Base-by-base conservation (phyloP, 2,888 invertebrate species). In the Cyrtodaria siliqua region DNA sequence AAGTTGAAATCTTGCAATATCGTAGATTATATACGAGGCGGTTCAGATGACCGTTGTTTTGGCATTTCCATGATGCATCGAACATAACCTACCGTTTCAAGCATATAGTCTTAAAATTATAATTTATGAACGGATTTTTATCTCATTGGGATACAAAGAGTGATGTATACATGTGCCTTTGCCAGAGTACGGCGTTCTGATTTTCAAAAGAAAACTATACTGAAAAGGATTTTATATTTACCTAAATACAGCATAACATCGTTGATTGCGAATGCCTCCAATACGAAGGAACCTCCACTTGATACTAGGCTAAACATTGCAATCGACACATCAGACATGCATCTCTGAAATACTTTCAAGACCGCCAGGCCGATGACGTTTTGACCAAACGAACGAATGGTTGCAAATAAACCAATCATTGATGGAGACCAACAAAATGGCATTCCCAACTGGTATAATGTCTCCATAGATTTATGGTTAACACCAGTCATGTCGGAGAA, bases 351-450 rank as follows among this genome's bases (percentile, higher is more conserved):
- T 16, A 60, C 16, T 20, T 42, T 49, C 1, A 76, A 26, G 14
- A 47, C n/a, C 14, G 38, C 50, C n/a, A 64, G 38, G 16, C 67
- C 61, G 2, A 67, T 3, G 6, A 66, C 40, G 24, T 53, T 62
- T 12, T 53, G 57, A 42, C 50, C 47, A 1, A 60, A 14, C 9
- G 62, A 24, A 33, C 29, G 50, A 0, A 76, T 20, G 12, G 70
- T 52, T 1, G 66, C 44, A 52, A 66, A 76, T 8, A 60, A 38
- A 9, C 76, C 76, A 4, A 76, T 76, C 20, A 55, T 64, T 18
- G 57, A 44, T 6, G 76, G 50, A n/a, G 50, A 33, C 76, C 76
- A 76, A n/a, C 76, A 76, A 42, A 76, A 76, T 20, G 76, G 76
- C 59, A 64, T 66, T 3, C 66, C 70, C 12, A 70, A 49, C 40